These are phyloP conservation scores for Sycobia sp. DNA, from an alignment of 1,140 invertebrate genomes.

Conservation along the genomic window DNA sequence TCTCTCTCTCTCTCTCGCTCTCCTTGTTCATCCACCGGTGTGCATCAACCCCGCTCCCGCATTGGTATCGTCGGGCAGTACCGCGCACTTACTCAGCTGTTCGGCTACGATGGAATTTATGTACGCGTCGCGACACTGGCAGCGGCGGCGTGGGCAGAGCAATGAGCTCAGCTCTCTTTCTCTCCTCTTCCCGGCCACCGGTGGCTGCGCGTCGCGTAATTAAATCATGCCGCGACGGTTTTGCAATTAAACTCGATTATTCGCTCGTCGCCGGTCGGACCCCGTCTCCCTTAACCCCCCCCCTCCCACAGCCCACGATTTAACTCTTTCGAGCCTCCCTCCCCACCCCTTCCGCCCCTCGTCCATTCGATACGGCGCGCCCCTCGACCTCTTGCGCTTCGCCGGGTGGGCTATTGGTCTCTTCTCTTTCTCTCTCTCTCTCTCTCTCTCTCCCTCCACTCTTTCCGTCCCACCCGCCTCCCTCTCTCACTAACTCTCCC, in stretches of 20 bases:
- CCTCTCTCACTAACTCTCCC: constrained; percentile 43
- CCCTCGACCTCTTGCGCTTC: no score
- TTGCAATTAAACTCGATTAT: constrained; percentile 65
- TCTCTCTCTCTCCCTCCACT: no score
- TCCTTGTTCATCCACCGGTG: no score
- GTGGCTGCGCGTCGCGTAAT: constrained; percentile 59
- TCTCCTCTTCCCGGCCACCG: constrained; percentile 31
- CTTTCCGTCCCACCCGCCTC: constrained; percentile 34
- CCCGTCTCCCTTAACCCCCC: no score
- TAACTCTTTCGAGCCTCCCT: constrained; percentile 55
- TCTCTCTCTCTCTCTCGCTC: no score
- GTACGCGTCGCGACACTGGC: no score
- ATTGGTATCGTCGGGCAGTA: no score
- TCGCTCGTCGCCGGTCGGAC: constrained; percentile 59
- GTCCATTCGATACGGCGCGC: constrained; percentile 8
- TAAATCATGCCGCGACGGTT: constrained; percentile 64
- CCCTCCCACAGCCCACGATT: constrained; percentile 16
- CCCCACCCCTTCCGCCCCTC: constrained; percentile 38
- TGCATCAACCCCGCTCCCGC: no score
- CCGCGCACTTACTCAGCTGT: constrained; percentile 29
- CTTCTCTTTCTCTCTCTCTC: no score
- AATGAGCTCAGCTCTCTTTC: constrained; percentile 27
- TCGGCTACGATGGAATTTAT: constrained; percentile 26
- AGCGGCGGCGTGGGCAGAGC: constrained; percentile 21
- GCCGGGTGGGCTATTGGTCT: no score